Evolutionary conservation across 2,113 vertebrate species (phyloP), one percentile per base, ranked within the genome.

Genomic region (Acinonyx jubatus): DNA sequence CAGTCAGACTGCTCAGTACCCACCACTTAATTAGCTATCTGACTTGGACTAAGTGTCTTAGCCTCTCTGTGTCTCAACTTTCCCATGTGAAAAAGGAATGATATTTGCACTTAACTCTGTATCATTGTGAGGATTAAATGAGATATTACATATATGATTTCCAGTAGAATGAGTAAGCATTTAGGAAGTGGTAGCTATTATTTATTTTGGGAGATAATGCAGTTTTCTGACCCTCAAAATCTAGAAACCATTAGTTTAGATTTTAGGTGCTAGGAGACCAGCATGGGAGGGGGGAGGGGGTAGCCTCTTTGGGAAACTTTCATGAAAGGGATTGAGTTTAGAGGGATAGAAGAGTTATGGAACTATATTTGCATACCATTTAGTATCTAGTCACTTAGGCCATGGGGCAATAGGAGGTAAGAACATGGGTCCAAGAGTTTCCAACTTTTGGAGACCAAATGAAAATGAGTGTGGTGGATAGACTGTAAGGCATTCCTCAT

Each of bases 171-270:
- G 36, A 80, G 61, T 36, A n/a, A 65, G 41, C 38, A 45, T 33
- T 92, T 92, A 91, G 89, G 91, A 85, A 57, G 80, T 50, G 50
- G 15, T 21, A 74, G 33, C 33, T 91, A 73, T 92, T 68, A 29
- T 92, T 89, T 97, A 31, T 86, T 87, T 83, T 82, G 19, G 48
- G 23, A 18, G 33, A 18, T 84, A 71, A 71, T 81, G 21, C 4
- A 81, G 6, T 48, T 33, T 89, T 94, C 71, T 89, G n/a, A 61
- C 7, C 12, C 50, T 83, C 27, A 82, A 25, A 89, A 89, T 94
- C 57, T 79, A 23, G 33, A 87, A 93, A 79, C 36, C 29, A 50
- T 93, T 93, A 69, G 41, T 91, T 96, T 88, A 91, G n/a, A 88
- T 80, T 94, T 97, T 88, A 79, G 82, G 27, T 69, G 48, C 21